Conservation (phyloP, 2,797 vertebrate species). For the Poeciliopsis infans region DNA sequence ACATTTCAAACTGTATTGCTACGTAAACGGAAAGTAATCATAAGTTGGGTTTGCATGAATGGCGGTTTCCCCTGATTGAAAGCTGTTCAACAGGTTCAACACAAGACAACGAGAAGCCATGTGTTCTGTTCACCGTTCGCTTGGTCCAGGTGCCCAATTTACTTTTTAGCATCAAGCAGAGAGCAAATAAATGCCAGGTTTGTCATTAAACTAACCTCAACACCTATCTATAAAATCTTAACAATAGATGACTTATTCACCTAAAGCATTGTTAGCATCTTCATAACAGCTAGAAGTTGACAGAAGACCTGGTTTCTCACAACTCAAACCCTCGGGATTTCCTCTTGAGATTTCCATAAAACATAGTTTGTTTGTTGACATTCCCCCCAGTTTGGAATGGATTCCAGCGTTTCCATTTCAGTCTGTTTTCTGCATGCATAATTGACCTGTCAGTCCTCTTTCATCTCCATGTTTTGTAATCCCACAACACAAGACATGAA, state of each 20-base stretch:
- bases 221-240: conserved; percentile 27
- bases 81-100: conserved; percentile 23
- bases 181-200: conserved; percentile 29
- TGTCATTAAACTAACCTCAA: conserved; percentile 40
- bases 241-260: conserved; percentile 27
- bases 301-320: conserved; percentile 41
- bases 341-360: conserved; percentile 46
- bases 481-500: not conserved
- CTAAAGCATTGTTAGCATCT: conserved; percentile 43
- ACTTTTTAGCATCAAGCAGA: conserved; percentile 20
- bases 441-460: not conserved
- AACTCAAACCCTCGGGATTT: conserved; percentile 45
- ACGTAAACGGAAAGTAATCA: conserved; percentile 61
- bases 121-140: conserved; percentile 44
- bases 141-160: conserved; percentile 31
- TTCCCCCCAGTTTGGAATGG: conserved; percentile 36
- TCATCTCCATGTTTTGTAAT: conserved; percentile 14
- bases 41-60: conserved; percentile 28
- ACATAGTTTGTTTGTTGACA: conserved; percentile 49
- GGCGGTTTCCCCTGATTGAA: conserved; percentile 39
- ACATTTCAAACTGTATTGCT: conserved; percentile 52
- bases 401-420: conserved; percentile 34
- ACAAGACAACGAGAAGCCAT: conserved; percentile 32
- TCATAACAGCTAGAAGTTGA: conserved; percentile 47
- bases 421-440: conserved; percentile 27